These are phyloP conservation scores for Botrylloides violaceus DNA, from an alignment of 23 tunicate species.

Conservation along the genomic window DNA sequence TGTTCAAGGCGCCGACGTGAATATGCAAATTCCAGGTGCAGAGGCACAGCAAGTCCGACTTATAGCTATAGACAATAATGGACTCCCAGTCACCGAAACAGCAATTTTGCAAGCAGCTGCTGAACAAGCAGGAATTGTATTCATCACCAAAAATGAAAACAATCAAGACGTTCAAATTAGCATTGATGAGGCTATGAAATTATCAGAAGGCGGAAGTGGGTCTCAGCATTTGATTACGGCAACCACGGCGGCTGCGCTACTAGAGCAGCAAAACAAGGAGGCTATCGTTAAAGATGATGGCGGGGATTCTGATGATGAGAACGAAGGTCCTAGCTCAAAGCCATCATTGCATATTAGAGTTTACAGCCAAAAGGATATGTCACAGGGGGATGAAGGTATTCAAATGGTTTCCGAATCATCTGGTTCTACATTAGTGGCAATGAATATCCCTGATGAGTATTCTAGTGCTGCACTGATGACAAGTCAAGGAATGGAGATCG, in stretches of 20 bases:
- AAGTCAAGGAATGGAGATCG: not conserved
- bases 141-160: slow-evolving; percentile 75
- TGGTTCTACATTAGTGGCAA: slow-evolving; percentile 4
- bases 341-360: slow-evolving; percentile 77
- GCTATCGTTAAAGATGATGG: slow-evolving; percentile 39
- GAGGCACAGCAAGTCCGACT: slow-evolving; percentile 90
- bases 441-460: slow-evolving; percentile 14
- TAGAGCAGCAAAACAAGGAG: slow-evolving; percentile 38
- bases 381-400: not conserved
- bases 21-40: slow-evolving; percentile 94
- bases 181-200: slow-evolving; percentile 94
- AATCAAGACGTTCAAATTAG: slow-evolving; percentile 56
- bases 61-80: slow-evolving; percentile 93
- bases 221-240: slow-evolving; percentile 47
- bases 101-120: slow-evolving; percentile 99
- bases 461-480: slow-evolving; percentile 1
- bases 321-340: slow-evolving; percentile 32
- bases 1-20: slow-evolving; percentile 98
- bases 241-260: slow-evolving; percentile 73
- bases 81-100: slow-evolving; percentile 94
- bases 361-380: slow-evolving; percentile 80
- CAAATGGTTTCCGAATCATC: slow-evolving; percentile 19
- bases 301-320: slow-evolving; percentile 75
- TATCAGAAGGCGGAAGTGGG: slow-evolving; percentile 30
- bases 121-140: slow-evolving; percentile 97